These are phyloP conservation scores for Catharus ustulatus DNA, from an alignment of 2,797 vertebrate species.

Conservation along the genomic window DNA sequence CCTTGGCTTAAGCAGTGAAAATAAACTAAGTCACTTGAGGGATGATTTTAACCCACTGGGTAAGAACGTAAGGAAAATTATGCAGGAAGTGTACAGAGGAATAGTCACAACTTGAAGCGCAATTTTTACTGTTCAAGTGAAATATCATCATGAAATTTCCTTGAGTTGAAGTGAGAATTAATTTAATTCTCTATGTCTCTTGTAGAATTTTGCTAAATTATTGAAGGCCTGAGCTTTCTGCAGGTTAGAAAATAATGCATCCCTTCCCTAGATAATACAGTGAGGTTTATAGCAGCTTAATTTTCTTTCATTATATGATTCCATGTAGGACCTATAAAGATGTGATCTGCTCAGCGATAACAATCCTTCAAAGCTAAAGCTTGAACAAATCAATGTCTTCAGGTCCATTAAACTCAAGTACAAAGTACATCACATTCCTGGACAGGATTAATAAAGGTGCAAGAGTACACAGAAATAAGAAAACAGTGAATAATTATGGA, in stretches of 20 bases:
- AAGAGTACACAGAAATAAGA: slow-evolving; percentile 6
- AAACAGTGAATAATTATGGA: background rate
- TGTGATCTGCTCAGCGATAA: background rate
- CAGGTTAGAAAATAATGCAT: background rate
- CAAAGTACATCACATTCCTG: background rate
- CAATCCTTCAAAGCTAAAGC: slow-evolving; percentile 28
- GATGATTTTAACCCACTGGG: background rate
- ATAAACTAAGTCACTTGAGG: background rate
- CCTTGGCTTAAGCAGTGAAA: background rate
- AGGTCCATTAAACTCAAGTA: slow-evolving; percentile 2
- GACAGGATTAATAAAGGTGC: slow-evolving; percentile 10
- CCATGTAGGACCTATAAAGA: slow-evolving; percentile 26
- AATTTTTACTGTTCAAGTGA: background rate
- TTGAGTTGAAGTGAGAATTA: background rate
- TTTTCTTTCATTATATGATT: slow-evolving; percentile 39
- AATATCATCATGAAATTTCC: background rate
- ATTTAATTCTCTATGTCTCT: background rate
- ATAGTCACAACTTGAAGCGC: background rate
- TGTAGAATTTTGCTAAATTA: slow-evolving; percentile 16
- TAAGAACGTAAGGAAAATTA: background rate
- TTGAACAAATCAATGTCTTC: slow-evolving; percentile 2
- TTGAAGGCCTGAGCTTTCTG: background rate
- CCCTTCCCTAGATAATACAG: background rate
- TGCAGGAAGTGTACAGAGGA: background rate
- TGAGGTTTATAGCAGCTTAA: slow-evolving; percentile 9